Evolutionary conservation across 2,888 invertebrate genomes (phyloP).

Genomic region (Gymnoscelis rufifasciata): DNA sequence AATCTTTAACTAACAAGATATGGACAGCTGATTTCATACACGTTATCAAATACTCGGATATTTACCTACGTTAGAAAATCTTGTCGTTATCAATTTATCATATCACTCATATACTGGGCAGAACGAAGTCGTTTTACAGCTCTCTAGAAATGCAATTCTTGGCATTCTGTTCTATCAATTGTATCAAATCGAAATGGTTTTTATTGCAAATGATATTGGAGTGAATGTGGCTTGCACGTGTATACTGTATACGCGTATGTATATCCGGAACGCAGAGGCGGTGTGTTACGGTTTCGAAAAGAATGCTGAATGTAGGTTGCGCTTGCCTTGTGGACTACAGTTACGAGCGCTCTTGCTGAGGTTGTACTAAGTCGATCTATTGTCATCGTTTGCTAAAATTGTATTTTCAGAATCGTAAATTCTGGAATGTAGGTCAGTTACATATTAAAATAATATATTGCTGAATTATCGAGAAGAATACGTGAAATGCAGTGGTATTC

Average conservation of each 20-base stretch:
- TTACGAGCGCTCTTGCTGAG: slow-evolving; percentile 62
- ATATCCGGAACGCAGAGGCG: slow-evolving; percentile 75
- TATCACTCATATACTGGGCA: slow-evolving; percentile 47
- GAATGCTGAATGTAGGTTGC: slow-evolving; percentile 78
- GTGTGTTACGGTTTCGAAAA: slow-evolving; percentile 78
- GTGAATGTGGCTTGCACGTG: slow-evolving; percentile 61
- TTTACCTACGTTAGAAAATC: slow-evolving; percentile 13
- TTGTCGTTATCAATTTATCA: slow-evolving; percentile 48
- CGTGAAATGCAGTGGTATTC: background rate
- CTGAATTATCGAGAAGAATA: slow-evolving; percentile 9
- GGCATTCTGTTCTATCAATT: slow-evolving; percentile 49
- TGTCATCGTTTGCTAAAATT: slow-evolving; percentile 49
- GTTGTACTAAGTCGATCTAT: slow-evolving; percentile 65
- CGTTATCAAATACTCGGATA: slow-evolving; percentile 5
- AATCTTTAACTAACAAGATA: background rate
- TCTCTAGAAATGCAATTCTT: slow-evolving; percentile 70
- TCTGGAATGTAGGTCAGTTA: slow-evolving; percentile 32
- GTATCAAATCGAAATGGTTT: slow-evolving; percentile 56
- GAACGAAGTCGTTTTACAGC: slow-evolving; percentile 57
- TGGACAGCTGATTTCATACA: slow-evolving; percentile 9
- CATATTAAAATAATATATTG: slow-evolving; percentile 16
- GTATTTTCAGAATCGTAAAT: slow-evolving; percentile 46
- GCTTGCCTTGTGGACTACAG: slow-evolving; percentile 72
- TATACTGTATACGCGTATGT: slow-evolving; percentile 20
- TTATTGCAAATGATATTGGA: slow-evolving; percentile 59